These are phyloP conservation scores for Atopsyche davidsoni DNA, from an alignment of 1,140 invertebrate genomes.

Conservation along the genomic window DNA sequence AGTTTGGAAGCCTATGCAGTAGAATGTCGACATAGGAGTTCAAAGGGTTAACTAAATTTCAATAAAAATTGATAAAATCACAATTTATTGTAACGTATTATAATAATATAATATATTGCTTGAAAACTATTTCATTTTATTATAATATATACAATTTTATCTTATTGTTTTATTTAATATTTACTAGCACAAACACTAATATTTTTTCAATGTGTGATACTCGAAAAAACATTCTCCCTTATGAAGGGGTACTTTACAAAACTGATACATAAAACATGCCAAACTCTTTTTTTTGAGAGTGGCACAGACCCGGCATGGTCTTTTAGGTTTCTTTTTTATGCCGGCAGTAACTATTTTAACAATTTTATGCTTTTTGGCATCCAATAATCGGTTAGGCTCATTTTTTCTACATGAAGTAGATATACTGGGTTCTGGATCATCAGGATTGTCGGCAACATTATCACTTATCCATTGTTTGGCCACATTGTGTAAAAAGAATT, in stretches of 20 bases:
- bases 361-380: background rate
- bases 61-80: too few relatives aligned
- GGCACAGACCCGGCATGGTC: slow-evolving; percentile 15
- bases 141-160: too few relatives aligned
- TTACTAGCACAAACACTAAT: too few relatives aligned
- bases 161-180: too few relatives aligned
- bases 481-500: background rate
- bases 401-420: background rate
- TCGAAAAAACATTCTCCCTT: background rate
- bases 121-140: too few relatives aligned
- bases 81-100: too few relatives aligned
- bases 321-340: background rate
- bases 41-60: too few relatives aligned
- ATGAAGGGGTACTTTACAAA: slow-evolving; percentile 17
- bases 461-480: background rate
- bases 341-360: background rate
- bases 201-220: too few relatives aligned
- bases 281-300: slow-evolving; percentile 16
- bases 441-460: background rate
- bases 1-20: too few relatives aligned
- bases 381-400: background rate
- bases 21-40: too few relatives aligned
- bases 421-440: background rate
- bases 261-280: slow-evolving; percentile 16
- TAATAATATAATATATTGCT: too few relatives aligned